Base-by-base conservation (phyloP, 2,113 vertebrate genomes). In the Acrocephalus arundinaceus region DNA sequence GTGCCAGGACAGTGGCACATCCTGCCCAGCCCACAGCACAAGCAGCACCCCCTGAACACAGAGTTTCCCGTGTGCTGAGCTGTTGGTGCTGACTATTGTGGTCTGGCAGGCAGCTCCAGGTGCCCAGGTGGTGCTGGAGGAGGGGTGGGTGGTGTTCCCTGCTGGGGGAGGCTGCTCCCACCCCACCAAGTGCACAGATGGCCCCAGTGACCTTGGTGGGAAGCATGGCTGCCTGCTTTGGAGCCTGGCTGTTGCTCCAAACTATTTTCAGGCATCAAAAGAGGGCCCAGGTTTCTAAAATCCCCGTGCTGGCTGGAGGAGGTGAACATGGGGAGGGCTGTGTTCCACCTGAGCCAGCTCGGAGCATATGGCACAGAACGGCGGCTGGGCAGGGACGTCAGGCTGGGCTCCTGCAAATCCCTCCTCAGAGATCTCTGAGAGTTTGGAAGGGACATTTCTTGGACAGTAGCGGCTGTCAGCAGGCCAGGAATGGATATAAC, bases 1-100 rank as follows among this genome's bases (percentile, higher is more conserved):
- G 21, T 46, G 51, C 3, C 19, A 2, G 30, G 1, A 22, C 8
- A 2, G 0, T 16, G 8, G 18, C 16, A 9, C 46, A 9, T 52
- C 48, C 45, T 37, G 15, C 33, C 25, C 43, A 16, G 15, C 16
- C 17, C 37, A 39, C 37, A 39, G 37, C 37, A 39, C 37, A 9
- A 39, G 37, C 37, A 39, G 37, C 37, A 39, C 37, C 37, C 37
- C 37, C 11, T 39, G 37, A 39, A 39, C 37, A 11, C 54, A 1
- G 45, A 17, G 7, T 52, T 41, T 25, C 6, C 3, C 4, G 0
- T 6, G 45, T 13, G 4, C 33, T 41, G 6, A 9, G 23, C 19
- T 31, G 19, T 0, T 20, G 19, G 67, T 30, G 39, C 13, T 46
- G 51, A 1, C 12, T 39, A 4, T 7, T 28, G 3, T 19, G 49